Conservation (phyloP, 2,888 invertebrate genomes). For the Lutraria lutraria region DNA sequence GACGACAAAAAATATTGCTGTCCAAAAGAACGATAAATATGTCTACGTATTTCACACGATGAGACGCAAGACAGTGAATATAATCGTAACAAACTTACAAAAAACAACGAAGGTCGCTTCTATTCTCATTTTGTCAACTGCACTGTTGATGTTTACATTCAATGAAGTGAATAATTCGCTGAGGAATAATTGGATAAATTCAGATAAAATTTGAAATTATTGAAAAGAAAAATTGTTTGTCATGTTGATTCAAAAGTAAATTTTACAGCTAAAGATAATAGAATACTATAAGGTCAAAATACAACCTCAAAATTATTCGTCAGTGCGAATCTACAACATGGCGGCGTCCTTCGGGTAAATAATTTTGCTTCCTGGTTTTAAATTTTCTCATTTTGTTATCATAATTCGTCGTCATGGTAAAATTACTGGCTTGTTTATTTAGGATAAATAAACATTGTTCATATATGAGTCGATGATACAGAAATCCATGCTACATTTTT, state of each 20-base stretch:
- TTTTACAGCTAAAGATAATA: background rate
- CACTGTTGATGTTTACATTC: conserved; percentile 48
- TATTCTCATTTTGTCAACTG: conserved; percentile 1
- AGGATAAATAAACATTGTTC: background rate
- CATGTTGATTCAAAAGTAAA: background rate
- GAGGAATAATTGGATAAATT: conserved; percentile 44
- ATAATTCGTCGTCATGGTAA: background rate
- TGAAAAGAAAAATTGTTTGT: background rate
- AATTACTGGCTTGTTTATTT: background rate
- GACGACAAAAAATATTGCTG: background rate
- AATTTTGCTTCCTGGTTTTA: conserved; percentile 29
- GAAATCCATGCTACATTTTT: background rate
- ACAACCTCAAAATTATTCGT: background rate
- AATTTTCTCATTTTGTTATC: background rate
- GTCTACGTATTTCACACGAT: background rate
- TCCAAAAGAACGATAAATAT: background rate
- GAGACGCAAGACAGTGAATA: background rate
- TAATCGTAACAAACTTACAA: conserved; percentile 4
- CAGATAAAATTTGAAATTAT: background rate
- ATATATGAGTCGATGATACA: background rate
- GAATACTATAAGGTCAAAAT: background rate
- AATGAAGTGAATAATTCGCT: conserved; percentile 20
- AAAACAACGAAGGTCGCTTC: background rate
- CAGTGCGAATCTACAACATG: conserved; percentile 42
- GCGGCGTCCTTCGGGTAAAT: conserved; percentile 40